Percentiles rank a stretch among this genome's conserved stretches.
phyloP scores from a whole-genome alignment of 2,888 invertebrate species.

The Scelioninae gen. 2 region DNA sequence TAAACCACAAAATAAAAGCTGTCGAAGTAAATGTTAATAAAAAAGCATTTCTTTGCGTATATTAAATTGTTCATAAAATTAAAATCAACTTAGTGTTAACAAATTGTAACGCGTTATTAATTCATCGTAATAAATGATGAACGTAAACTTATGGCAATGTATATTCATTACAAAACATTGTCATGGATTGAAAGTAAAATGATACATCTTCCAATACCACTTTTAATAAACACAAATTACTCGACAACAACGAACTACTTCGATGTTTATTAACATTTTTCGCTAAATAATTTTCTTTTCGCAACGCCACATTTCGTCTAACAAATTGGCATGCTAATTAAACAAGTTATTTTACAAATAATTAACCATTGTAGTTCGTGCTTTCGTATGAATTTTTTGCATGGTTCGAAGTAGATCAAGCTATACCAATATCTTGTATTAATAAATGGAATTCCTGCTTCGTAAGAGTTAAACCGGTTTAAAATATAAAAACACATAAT shows the following conservation, averaged over 20 bases:
- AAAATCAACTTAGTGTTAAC: slow-evolving; percentile 14
- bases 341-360: slow-evolving; percentile 1
- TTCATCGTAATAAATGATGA: slow-evolving; percentile 16
- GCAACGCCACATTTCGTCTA: slow-evolving; percentile 32
- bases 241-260: slow-evolving; percentile 10
- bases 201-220: neutral
- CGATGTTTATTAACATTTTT: slow-evolving; percentile 25
- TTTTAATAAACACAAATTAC: slow-evolving; percentile 3
- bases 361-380: neutral
- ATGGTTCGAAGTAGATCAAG: too few relatives aligned
- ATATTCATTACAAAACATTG: slow-evolving; percentile 22
- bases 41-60: slow-evolving; percentile 17
- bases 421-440: too few relatives aligned
- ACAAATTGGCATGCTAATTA: slow-evolving; percentile 26
- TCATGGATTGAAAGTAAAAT: slow-evolving; percentile 1
- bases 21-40: slow-evolving; percentile 10
- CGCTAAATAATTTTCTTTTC: slow-evolving; percentile 33
- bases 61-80: slow-evolving; percentile 16
- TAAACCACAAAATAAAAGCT: slow-evolving; percentile 1
- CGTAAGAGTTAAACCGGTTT: too few relatives aligned
- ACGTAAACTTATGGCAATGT: slow-evolving; percentile 44
- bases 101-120: slow-evolving; percentile 11
- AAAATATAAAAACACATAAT: neutral
- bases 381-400: too few relatives aligned
- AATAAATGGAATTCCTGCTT: too few relatives aligned